Percentiles rank a stretch among this genome's conserved stretches.
phyloP scores from a whole-genome alignment of 2,113 vertebrate genomes.

The Strix aluco region DNA sequence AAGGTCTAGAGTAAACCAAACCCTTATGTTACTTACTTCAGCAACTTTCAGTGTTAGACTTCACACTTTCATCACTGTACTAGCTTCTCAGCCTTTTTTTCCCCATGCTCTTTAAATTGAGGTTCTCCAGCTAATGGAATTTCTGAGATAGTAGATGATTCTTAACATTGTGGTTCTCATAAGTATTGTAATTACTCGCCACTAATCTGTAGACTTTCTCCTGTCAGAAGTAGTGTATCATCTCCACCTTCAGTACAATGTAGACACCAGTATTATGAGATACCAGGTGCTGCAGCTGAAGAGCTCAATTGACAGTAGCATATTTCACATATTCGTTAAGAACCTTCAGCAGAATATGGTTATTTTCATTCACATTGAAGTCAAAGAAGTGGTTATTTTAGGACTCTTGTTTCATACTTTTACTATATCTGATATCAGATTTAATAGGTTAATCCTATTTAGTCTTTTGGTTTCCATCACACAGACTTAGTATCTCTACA shows the following conservation, averaged over 20 bases:
- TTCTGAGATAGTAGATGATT: background rate
- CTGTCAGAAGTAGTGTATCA: background rate
- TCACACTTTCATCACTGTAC: background rate
- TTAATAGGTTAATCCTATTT: background rate
- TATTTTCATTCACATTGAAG: background rate
- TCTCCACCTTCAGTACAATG: background rate
- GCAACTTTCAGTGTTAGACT: background rate
- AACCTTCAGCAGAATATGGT: background rate
- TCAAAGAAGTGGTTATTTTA: background rate
- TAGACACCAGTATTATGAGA: background rate
- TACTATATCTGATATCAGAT: background rate
- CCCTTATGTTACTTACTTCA: background rate
- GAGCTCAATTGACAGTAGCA: background rate
- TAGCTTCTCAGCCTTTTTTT: background rate
- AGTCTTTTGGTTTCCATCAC: background rate
- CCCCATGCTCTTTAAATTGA: background rate
- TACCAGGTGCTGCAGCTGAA: background rate
- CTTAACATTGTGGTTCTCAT: background rate
- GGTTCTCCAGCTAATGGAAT: background rate
- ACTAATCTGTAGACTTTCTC: background rate
- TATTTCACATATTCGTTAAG: background rate
- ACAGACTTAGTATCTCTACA: background rate
- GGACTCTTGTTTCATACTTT: background rate
- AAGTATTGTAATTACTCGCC: background rate
- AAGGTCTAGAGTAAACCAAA: background rate